phyloP scores from a whole-genome alignment of 2,888 invertebrate species.

The Hirtodrosophila alboralis region DNA sequence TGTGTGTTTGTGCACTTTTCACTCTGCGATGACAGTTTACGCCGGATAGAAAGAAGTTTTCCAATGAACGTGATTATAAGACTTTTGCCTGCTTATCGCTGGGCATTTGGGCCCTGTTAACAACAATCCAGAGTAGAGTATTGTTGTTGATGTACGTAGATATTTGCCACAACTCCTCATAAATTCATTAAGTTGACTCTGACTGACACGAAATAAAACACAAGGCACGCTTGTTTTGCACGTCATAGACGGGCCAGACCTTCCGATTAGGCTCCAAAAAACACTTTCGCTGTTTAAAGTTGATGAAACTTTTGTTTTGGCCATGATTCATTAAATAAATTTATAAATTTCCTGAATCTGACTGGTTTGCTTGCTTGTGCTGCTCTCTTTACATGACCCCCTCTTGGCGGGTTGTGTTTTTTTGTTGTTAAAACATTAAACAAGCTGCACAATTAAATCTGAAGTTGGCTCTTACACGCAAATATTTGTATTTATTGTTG shows the following conservation, averaged over 20 bases:
- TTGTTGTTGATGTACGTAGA: constrained; percentile 17
- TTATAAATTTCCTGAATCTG: too few relatives aligned
- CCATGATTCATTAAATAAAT: constrained; percentile 37
- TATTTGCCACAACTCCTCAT: constrained; percentile 40
- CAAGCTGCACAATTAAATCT: constrained; percentile 53
- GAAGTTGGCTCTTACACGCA: constrained; percentile 51
- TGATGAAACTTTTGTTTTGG: constrained; percentile 12
- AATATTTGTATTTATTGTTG: constrained; percentile 60
- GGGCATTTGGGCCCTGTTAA: constrained; percentile 21
- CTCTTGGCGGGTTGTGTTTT: constrained; percentile 7
- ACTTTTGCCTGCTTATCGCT: constrained; percentile 46
- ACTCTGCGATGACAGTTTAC: constrained; percentile 35
- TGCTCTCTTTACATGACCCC: too few relatives aligned
- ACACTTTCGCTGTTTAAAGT: constrained; percentile 57
- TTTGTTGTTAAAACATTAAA: constrained; percentile 34
- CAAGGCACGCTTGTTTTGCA: constrained; percentile 53
- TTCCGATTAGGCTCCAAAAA: constrained; percentile 46
- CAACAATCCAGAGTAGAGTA: constrained; percentile 6
- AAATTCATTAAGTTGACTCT: constrained; percentile 72
- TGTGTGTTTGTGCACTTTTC: constrained; percentile 15
- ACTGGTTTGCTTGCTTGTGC: constrained; percentile 21
- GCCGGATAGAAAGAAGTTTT: constrained; percentile 43
- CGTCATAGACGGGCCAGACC: constrained; percentile 57
- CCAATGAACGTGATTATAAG: constrained; percentile 55
- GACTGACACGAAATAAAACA: constrained; percentile 52